Evolutionary conservation across 2,797 vertebrate genomes (phyloP).

Genomic region (Spea hammondii): DNA sequence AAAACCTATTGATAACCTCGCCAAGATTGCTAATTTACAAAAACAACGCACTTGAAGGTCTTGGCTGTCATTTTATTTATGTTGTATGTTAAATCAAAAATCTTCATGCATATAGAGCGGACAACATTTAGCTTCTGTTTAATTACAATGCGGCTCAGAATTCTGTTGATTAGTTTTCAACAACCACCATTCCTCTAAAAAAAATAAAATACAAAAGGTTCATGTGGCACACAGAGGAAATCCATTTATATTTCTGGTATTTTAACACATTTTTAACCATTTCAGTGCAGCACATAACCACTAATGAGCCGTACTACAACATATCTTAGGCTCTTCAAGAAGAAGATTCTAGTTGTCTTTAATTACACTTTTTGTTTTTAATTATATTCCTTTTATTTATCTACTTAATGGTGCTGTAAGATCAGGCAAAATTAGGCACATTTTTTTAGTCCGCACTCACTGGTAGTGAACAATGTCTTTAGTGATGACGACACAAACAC

Average conservation of each 20-base stretch:
- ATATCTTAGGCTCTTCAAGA: too few relatives aligned
- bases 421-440: background rate
- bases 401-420: background rate
- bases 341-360: background rate
- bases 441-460: background rate
- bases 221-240: too few relatives aligned
- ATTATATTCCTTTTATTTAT: background rate
- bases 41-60: background rate
- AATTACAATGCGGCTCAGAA: background rate
- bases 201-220: background rate
- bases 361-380: background rate
- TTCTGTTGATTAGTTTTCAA: background rate
- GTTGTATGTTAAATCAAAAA: background rate
- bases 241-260: too few relatives aligned
- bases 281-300: too few relatives aligned
- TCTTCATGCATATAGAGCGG: background rate
- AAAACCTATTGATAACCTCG: too few relatives aligned
- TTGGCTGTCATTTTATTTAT: background rate
- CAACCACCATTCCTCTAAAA: background rate
- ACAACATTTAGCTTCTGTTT: background rate
- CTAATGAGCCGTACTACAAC: too few relatives aligned
- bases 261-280: too few relatives aligned
- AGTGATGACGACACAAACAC: background rate
- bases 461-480: background rate
- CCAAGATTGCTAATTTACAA: background rate